Conservation (phyloP, 2,113 vertebrate genomes). For the Corythaixoides concolor region DNA sequence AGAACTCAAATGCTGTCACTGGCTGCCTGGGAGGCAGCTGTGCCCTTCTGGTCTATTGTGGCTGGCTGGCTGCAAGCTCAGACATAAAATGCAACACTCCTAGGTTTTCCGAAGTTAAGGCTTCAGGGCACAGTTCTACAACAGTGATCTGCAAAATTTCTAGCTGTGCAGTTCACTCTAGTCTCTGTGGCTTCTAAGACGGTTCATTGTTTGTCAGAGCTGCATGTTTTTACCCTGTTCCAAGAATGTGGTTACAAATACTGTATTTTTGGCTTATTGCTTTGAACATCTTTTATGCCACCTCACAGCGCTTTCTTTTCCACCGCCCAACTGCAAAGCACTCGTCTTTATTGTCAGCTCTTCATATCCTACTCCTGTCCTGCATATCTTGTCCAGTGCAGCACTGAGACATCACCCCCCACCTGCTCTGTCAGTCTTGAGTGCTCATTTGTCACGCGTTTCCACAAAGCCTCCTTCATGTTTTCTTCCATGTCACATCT, state of each 20-base stretch:
- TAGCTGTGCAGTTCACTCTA: not conserved
- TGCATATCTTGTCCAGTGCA: not conserved
- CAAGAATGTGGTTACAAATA: slow-evolving; percentile 6
- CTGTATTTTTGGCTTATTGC: not conserved
- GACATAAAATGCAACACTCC: not conserved
- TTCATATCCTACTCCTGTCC: not conserved
- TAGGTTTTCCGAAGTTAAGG: not conserved
- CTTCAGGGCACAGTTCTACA: not conserved
- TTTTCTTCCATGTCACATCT: not conserved
- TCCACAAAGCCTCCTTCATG: not conserved
- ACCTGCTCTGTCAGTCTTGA: not conserved
- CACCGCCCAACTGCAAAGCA: not conserved
- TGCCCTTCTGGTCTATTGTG: not conserved
- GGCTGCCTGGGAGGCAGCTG: not conserved
- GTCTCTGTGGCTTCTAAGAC: not conserved
- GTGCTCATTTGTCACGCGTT: not conserved
- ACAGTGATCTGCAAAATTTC: not conserved
- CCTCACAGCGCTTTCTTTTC: not conserved
- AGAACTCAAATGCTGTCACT: not conserved
- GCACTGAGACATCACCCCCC: not conserved
- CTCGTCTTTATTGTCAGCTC: not conserved
- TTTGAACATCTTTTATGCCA: not conserved
- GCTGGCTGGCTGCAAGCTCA: not conserved
- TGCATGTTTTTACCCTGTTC: not conserved
- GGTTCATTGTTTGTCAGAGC: slow-evolving; percentile 17